Conservation (phyloP, 2,888 invertebrate genomes). For the Rhogogaster chlorosoma region DNA sequence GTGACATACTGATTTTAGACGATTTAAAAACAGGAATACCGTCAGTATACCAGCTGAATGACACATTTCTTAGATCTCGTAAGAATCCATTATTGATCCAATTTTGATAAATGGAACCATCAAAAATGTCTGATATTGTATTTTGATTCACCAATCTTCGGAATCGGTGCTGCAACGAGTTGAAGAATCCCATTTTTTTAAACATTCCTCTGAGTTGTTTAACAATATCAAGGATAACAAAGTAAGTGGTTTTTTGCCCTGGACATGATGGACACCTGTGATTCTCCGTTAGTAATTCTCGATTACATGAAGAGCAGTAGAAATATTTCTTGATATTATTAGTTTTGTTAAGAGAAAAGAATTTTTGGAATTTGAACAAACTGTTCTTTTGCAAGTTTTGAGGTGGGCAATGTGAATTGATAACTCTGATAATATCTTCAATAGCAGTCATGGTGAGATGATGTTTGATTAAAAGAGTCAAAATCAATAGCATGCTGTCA, state of each 20-base stretch:
- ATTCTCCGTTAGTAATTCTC: neutral
- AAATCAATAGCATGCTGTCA: slow-evolving; percentile 30
- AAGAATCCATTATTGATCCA: slow-evolving; percentile 56
- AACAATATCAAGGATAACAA: slow-evolving; percentile 40
- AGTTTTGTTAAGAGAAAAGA: neutral
- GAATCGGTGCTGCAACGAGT: slow-evolving; percentile 49
- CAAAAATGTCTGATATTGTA: slow-evolving; percentile 52
- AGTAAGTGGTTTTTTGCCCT: slow-evolving; percentile 33
- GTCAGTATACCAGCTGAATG: slow-evolving; percentile 56
- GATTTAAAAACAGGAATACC: slow-evolving; percentile 51
- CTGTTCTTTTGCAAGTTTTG: slow-evolving; percentile 29
- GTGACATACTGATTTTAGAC: neutral
- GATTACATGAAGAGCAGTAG: slow-evolving; percentile 37
- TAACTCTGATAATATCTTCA: slow-evolving; percentile 40
- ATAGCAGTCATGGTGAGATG: slow-evolving; percentile 18
- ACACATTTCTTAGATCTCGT: slow-evolving; percentile 51
- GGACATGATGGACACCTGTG: slow-evolving; percentile 37
- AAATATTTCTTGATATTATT: slow-evolving; percentile 17
- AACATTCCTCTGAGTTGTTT: slow-evolving; percentile 50
- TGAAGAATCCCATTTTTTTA: slow-evolving; percentile 34
- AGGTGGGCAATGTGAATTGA: slow-evolving; percentile 45
- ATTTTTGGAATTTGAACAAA: slow-evolving; percentile 51
- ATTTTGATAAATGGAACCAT: slow-evolving; percentile 43
- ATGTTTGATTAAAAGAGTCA: slow-evolving; percentile 43
- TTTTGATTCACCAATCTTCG: slow-evolving; percentile 18